Conservation (phyloP, 1,140 invertebrate genomes). For the Riptortus pedestris region DNA sequence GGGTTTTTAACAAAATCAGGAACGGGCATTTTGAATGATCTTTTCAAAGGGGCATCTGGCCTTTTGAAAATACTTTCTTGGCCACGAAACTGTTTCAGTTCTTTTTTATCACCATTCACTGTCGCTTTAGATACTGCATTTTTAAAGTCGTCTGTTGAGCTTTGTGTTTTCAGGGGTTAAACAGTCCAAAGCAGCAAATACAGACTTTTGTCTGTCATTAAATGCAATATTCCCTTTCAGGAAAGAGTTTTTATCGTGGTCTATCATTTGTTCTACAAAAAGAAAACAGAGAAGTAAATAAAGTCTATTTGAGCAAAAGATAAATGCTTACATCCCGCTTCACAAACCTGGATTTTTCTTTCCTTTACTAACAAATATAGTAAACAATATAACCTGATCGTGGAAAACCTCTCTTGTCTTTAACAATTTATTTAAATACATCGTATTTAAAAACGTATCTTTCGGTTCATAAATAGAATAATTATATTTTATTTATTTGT, state of each 20-base stretch:
- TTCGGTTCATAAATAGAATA: no score
- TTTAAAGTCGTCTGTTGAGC: constrained; percentile 3
- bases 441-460: no score
- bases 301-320: no score
- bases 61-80: constrained; percentile 65
- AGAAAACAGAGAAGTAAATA: no score
- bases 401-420: no score
- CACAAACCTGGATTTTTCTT: no score
- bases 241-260: constrained; percentile 7
- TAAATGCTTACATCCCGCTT: no score
- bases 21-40: constrained; percentile 36
- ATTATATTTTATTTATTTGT: no score
- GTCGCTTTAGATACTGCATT: neutral
- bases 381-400: no score
- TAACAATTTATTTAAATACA: no score
- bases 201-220: constrained; percentile 17
- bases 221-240: constrained; percentile 16
- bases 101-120: constrained; percentile 23
- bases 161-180: neutral
- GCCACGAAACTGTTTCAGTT: constrained; percentile 49
- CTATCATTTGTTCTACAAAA: no score
- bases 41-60: constrained; percentile 45
- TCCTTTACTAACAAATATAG: no score
- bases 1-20: constrained; percentile 61
- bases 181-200: constrained; percentile 18